Evolutionary conservation across 2,797 vertebrate species (phyloP).

Genomic region (Chloroceryle amazona): DNA sequence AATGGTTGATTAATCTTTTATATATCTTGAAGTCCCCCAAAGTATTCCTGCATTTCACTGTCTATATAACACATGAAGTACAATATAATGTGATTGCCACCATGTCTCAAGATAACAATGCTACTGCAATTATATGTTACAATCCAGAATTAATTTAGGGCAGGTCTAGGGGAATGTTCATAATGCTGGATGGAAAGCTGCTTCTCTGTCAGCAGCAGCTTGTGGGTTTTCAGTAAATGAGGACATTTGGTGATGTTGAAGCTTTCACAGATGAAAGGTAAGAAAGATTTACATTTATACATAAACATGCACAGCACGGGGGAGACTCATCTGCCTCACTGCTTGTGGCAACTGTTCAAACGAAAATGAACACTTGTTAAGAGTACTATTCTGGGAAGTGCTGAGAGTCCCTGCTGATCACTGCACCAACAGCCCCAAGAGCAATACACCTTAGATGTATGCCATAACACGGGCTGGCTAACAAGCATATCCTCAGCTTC

Average conservation of each 20-base stretch:
- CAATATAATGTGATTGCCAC: neutral
- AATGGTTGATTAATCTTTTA: neutral
- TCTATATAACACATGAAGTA: neutral
- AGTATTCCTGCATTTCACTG: neutral
- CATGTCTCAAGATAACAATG: neutral
- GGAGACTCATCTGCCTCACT: neutral
- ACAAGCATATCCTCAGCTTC: neutral
- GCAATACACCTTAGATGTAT: neutral
- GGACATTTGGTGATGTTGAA: constrained; percentile 33
- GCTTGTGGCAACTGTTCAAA: neutral
- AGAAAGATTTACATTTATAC: constrained; percentile 51
- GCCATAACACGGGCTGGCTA: neutral
- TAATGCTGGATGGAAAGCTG: neutral
- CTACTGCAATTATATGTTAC: neutral
- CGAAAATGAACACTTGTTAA: neutral
- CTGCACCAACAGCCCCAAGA: neutral
- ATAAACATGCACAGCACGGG: constrained; percentile 12
- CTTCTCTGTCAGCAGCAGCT: neutral
- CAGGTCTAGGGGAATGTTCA: neutral
- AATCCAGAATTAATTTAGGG: neutral
- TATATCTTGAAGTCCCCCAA: neutral
- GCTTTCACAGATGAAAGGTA: constrained; percentile 49
- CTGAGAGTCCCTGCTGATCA: neutral
- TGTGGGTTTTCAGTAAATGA: neutral
- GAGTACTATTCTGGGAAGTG: neutral